Percentiles rank a stretch among this genome's conserved stretches.
Evolutionary conservation across 1,140 invertebrate genomes (phyloP).

Genomic region (Heliconius melpomene): DNA sequence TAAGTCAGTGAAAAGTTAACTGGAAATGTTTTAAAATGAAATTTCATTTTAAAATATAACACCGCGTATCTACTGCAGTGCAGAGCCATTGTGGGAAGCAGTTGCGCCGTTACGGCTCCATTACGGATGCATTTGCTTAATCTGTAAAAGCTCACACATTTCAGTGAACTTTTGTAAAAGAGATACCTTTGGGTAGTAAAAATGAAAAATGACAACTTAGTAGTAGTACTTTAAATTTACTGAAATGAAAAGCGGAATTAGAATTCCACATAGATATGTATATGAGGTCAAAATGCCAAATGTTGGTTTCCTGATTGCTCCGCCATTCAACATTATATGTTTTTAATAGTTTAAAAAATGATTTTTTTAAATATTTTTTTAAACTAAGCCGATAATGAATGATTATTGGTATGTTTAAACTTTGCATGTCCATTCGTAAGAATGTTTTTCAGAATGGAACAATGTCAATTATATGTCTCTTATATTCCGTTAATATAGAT

Average conservation of each 20-base stretch:
- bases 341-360: too few species aligned
- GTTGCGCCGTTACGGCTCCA: conserved; percentile 13
- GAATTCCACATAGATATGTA: not conserved
- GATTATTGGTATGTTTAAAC: too few species aligned
- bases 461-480: too few species aligned
- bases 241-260: not conserved
- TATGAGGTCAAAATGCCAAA: too few species aligned
- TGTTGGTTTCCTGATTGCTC: too few species aligned
- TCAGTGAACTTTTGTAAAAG: conserved; percentile 9
- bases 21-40: not conserved
- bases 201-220: not conserved
- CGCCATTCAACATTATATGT: too few species aligned
- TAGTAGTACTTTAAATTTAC: too few species aligned
- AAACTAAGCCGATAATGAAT: too few species aligned
- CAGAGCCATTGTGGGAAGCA: conserved; percentile 7
- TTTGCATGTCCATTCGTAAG: too few species aligned
- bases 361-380: too few species aligned
- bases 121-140: conserved; percentile 13
- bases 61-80: conserved; percentile 9
- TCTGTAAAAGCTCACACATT: conserved; percentile 8
- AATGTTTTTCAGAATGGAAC: too few species aligned
- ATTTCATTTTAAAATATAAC: conserved; percentile 1
- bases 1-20: not conserved
- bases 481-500: too few species aligned
- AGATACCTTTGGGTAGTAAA: not conserved